Evolutionary conservation across 2,888 invertebrate species (phyloP).

Genomic region (Xanthorhoe spadicearia): DNA sequence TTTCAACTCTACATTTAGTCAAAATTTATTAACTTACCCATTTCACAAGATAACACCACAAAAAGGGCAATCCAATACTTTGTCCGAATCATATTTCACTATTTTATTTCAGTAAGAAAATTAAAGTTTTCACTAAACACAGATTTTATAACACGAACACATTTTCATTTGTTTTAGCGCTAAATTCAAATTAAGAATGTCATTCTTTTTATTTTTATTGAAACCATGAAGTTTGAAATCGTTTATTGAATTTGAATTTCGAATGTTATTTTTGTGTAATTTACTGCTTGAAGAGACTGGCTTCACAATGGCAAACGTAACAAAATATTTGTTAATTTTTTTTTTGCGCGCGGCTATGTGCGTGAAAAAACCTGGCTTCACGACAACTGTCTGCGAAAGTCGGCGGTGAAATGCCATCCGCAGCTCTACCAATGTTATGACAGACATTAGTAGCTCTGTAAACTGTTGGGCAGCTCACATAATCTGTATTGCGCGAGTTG

Average conservation of each 20-base stretch:
- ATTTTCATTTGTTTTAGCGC: slow-evolving; percentile 2
- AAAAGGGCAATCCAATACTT: slow-evolving; percentile 57
- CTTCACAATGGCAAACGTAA: too few relatives aligned
- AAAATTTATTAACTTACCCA: slow-evolving; percentile 53
- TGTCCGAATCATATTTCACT: slow-evolving; percentile 57
- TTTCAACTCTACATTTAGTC: neutral
- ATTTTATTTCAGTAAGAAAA: slow-evolving; percentile 12
- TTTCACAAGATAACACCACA: slow-evolving; percentile 51
- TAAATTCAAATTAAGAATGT: slow-evolving; percentile 21
- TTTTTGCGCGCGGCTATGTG: neutral
- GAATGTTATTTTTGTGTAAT: neutral
- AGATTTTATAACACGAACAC: neutral
- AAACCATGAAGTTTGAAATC: neutral
- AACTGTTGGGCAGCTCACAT: too few relatives aligned
- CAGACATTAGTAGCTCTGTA: too few relatives aligned
- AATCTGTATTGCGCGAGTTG: slow-evolving; percentile 7
- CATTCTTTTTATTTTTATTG: neutral
- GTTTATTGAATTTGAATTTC: slow-evolving; percentile 4
- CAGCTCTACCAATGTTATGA: neutral
- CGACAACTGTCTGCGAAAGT: slow-evolving; percentile 33
- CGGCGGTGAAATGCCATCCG: slow-evolving; percentile 42
- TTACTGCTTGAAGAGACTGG: too few relatives aligned
- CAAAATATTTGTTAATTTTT: neutral
- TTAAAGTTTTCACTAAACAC: slow-evolving; percentile 28
- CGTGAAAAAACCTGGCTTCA: neutral